phyloP scores from a whole-genome alignment of 2,888 invertebrate species.

The Mantis religiosa region DNA sequence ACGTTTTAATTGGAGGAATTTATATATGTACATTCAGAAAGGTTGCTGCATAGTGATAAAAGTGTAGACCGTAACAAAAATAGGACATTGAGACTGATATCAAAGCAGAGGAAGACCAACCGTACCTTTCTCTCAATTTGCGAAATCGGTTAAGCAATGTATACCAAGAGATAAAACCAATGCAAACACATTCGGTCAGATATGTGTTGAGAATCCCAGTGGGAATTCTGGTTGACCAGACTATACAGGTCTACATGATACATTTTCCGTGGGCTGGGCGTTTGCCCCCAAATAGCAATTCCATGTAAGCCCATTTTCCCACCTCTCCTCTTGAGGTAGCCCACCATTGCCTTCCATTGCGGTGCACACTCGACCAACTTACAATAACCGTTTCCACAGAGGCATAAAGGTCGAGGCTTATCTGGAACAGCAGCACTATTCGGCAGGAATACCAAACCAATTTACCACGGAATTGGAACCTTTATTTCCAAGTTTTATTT shows the following conservation, averaged over 20 bases:
- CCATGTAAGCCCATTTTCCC: neutral
- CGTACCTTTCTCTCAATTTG: no score
- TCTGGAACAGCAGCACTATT: neutral
- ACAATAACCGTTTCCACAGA: neutral
- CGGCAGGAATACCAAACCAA: neutral
- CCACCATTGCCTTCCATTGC: neutral
- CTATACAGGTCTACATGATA: neutral
- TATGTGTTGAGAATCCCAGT: neutral
- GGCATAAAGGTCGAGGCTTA: neutral
- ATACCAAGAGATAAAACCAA: neutral
- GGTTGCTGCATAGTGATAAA: no score
- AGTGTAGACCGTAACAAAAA: no score
- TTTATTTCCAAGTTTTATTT: neutral
- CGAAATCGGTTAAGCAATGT: neutral
- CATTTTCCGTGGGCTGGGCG: neutral
- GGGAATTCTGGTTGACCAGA: neutral
- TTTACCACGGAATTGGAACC: neutral
- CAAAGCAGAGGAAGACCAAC: no score
- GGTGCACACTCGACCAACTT: neutral
- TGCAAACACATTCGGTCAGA: neutral
- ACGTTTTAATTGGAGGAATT: no score
- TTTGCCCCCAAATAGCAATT: neutral
- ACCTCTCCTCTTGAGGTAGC: constrained; percentile 4
- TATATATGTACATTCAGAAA: no score
- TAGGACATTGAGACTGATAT: no score